Conservation (phyloP, 2,797 vertebrate genomes). For the Eulemur albifrons region DNA sequence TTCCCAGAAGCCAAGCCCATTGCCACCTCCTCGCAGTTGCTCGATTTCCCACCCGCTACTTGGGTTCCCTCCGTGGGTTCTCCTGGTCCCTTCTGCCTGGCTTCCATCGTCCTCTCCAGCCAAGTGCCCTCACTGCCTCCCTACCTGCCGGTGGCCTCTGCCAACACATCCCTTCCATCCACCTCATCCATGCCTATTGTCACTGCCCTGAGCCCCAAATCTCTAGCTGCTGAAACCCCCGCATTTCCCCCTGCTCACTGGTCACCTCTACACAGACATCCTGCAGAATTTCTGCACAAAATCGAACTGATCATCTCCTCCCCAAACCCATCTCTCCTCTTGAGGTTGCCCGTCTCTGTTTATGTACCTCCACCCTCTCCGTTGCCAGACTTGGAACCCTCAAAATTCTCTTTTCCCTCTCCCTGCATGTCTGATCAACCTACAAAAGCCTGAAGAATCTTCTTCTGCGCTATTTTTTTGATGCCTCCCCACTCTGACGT, state of each 20-base stretch:
- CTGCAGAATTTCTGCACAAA: background rate
- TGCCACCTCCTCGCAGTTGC: background rate
- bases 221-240: background rate
- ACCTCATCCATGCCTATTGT: background rate
- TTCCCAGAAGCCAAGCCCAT: background rate
- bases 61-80: background rate
- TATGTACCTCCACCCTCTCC: background rate
- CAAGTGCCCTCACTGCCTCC: background rate
- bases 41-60: background rate
- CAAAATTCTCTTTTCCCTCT: background rate
- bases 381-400: background rate
- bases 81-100: background rate
- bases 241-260: background rate
- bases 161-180: background rate
- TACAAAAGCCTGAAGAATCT: background rate
- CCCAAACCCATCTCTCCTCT: background rate
- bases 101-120: background rate
- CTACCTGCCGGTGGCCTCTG: accelerated
- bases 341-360: background rate
- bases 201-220: background rate
- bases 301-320: background rate
- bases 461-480: background rate
- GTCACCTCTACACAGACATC: background rate
- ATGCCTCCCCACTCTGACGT: background rate
- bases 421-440: background rate